Evolutionary conservation across 2,888 invertebrate species (phyloP), one percentile per base, ranked within the genome.

Genomic region (Philereme vetulata): DNA sequence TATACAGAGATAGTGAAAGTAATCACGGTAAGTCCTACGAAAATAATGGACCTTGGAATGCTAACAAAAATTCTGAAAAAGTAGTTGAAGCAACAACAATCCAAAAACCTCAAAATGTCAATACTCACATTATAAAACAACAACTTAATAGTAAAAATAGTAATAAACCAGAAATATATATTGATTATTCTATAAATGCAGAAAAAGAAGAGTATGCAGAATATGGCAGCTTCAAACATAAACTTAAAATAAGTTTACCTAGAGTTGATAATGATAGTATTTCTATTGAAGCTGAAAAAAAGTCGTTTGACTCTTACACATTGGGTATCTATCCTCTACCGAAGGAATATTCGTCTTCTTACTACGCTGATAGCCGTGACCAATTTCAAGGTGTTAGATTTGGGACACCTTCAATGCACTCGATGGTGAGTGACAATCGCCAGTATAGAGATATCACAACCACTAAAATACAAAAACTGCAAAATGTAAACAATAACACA

Each of bases 1-100:
- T 88, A 66, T 85, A 84, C 60, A 81, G 76, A 69, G 87, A 88
- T 45, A 84, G 79, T 71, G 78, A 80, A 57, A 76, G 66, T 46
- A 78, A 71, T 11, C 68, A 71, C 9, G 68, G 72, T 54, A 64
- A 57, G 9, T 52, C 63, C 36, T 47, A 62, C 38, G 66, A 68
- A 43, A 71, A 71, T 38, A 70, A 64, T 8, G 51, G 34, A 9
- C 51, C 56, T 34, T 74, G 73, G 68, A 60, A 58, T 40, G 42
- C 52, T 8, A 74, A 74, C 36, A 54, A 50, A n/a, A 65, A 66
- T 52, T 67, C 73, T 9, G 67, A 76, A 50, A 55, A 72, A 46
- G 61, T 74, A 38, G 70, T 75, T 1, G 71, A 77, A 52, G 46
- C 70, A 11, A 51, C 72, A 36, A 67, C 66, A 35, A 43, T 71